phyloP scores from a whole-genome alignment of 2,888 invertebrate species.

The Metopia argyrocephala region DNA sequence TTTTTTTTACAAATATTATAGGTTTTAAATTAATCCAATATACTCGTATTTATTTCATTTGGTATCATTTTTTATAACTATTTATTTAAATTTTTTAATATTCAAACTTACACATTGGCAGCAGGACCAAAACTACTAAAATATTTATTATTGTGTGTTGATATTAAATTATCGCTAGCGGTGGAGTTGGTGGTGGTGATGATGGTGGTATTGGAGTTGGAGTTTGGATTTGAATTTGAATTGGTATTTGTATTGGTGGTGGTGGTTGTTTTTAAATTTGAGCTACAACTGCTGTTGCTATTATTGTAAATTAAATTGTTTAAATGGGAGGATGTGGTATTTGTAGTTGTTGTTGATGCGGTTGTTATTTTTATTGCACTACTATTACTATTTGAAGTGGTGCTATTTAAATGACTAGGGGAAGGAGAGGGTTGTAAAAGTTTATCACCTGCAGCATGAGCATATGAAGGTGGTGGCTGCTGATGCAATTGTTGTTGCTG shows the following conservation, averaged over 20 bases:
- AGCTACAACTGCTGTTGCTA: constrained; percentile 57
- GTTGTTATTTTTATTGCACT: background rate
- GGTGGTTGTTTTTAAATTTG: constrained; percentile 57
- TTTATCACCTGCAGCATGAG: constrained; percentile 71
- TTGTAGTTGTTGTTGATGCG: constrained; percentile 17
- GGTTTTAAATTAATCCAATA: background rate
- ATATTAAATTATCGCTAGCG: constrained; percentile 59
- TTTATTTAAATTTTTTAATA: constrained; percentile 23
- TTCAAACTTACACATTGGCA: constrained; percentile 77
- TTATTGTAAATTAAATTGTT: constrained; percentile 51
- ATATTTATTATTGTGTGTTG: constrained; percentile 74
- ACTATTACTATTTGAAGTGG: constrained; percentile 23
- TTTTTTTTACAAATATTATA: too few species aligned
- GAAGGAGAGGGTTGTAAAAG: constrained; percentile 61
- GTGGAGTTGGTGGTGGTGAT: constrained; percentile 36
- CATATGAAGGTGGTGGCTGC: constrained; percentile 62
- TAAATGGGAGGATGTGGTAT: constrained; percentile 5
- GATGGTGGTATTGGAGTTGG: constrained; percentile 1
- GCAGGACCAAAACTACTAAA: constrained; percentile 78
- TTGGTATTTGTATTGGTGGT: constrained; percentile 24
- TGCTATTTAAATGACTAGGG: constrained; percentile 58
- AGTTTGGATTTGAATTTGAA: background rate
- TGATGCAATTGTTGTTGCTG: constrained; percentile 66
- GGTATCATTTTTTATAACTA: constrained; percentile 30
- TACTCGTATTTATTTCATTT: constrained; percentile 10